Evolutionary conservation across 1,140 invertebrate species (phyloP), one percentile per base, ranked within the genome.

Genomic region (Euschistus heros): DNA sequence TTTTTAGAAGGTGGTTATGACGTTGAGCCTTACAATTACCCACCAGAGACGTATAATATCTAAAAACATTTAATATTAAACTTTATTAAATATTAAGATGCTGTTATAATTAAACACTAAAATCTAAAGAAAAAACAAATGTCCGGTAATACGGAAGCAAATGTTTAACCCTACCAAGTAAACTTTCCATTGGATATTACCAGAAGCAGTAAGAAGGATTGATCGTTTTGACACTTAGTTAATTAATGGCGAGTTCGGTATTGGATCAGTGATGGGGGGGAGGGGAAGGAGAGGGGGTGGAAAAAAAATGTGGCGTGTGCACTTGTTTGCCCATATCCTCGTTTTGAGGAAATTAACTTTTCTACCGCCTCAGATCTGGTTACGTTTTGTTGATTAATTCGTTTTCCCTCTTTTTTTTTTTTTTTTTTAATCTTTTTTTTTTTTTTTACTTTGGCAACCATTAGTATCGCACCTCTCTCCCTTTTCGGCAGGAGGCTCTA

Each of bases 371-470:
- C 6, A 50, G 47, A 50, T 50, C 47, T 50, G 47, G 47, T 50
- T 50, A 50, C 47, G 47, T 50, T 50, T 50, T 50, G 47, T 50
- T 50, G 47, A 50, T 50, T 50, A 50, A 50, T 50, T 37, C 33
- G 33, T 37, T 37, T 37, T 37, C 33, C 33, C 30, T 30, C 30
- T 3, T 30, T 3, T 30, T 30, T 30, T 30, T 30, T 30, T 30
- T 30, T 37, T 37, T 13, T 37, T 37, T 37, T n/a, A n/a, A n/a
- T n/a, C n/a, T 50, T 50, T 10, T 18, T 50, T 1, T 1, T 50
- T n/a, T 6, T 50, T 50, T 50, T 22, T 22, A 8, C 47, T 22
- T 50, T 18, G 10, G 10, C 17, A 20, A 20, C n/a, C 47, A 18
- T 22, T 50, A 20, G 47, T 18, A 20, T 50, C 22, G 22, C 47